Percentiles rank a stretch among this genome's conserved stretches.
These are phyloP conservation scores for Eupithecia inturbata DNA, from an alignment of 2,888 invertebrate genomes.

Conservation along the genomic window DNA sequence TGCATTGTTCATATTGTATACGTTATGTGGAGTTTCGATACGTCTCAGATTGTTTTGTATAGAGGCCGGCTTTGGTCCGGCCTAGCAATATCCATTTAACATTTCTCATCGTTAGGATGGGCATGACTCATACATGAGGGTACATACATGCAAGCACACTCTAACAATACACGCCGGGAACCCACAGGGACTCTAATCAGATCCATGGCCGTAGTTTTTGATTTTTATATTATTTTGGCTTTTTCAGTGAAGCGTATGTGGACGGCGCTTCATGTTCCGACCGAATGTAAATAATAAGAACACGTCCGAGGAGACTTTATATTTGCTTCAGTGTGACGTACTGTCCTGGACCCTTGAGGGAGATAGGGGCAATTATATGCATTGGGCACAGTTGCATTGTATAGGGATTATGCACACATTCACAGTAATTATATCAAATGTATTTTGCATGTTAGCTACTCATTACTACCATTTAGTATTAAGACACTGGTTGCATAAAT, in stretches of 20 bases:
- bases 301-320: conserved; percentile 61
- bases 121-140: conserved; percentile 61
- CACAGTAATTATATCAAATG: conserved; percentile 60
- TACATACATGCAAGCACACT: conserved; percentile 59
- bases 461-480: conserved; percentile 49
- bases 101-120: conserved; percentile 61
- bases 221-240: conserved; percentile 66
- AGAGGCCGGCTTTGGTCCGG: conserved; percentile 57
- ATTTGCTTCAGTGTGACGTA: conserved; percentile 84
- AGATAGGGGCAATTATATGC: conserved; percentile 68
- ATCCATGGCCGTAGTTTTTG: conserved; percentile 63
- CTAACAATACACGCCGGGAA: conserved; percentile 55
- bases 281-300: conserved; percentile 74
- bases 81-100: conserved; percentile 61
- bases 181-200: conserved; percentile 50
- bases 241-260: conserved; percentile 74
- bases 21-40: conserved; percentile 66
- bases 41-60: conserved; percentile 51
- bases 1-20: conserved; percentile 75
- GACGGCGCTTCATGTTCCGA: conserved; percentile 73
- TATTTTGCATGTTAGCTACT: conserved; percentile 61
- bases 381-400: conserved; percentile 85
- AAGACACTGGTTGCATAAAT: conserved; percentile 33
- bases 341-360: conserved; percentile 69
- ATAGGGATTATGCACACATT: conserved; percentile 76